Conservation (phyloP, 92 coral and sea anemone species). For the Plumapathes pennacea region DNA sequence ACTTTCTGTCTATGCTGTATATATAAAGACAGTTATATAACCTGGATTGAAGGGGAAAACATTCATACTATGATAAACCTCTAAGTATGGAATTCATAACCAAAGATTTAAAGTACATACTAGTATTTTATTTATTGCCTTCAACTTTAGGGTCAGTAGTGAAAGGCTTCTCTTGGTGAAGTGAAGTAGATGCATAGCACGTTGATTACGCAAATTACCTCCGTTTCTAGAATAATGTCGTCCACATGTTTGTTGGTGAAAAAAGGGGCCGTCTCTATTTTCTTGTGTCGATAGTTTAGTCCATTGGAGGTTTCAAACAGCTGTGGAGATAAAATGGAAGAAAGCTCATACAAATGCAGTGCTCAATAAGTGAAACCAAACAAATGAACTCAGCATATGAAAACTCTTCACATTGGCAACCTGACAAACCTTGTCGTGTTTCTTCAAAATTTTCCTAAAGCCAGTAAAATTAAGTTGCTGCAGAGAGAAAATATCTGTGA, state of each 20-base stretch:
- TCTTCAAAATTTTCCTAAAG: conserved; percentile 96
- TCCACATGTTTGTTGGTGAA: conserved; percentile 84
- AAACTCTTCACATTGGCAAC: background rate
- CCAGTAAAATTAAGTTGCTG: conserved; percentile 99
- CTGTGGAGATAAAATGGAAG: conserved; percentile 19
- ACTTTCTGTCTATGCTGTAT: too few species aligned
- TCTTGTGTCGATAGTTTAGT: conserved; percentile 60
- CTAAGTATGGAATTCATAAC: too few species aligned
- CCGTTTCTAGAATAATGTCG: conserved; percentile 82
- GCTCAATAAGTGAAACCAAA: too few species aligned
- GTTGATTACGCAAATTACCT: too few species aligned
- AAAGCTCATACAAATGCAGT: too few species aligned
- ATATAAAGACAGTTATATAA: background rate
- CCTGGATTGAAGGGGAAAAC: background rate
- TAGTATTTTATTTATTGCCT: too few species aligned
- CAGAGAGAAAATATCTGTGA: too few species aligned
- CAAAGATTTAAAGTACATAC: background rate
- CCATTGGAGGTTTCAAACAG: conserved; percentile 87
- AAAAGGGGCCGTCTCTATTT: conserved; percentile 77
- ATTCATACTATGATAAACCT: background rate
- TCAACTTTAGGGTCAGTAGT: too few species aligned
- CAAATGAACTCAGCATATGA: background rate
- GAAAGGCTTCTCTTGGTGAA: too few species aligned
- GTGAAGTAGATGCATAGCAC: too few species aligned
- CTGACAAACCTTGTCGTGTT: conserved; percentile 88